Percentiles rank a stretch among this genome's conserved stretches.
phyloP scores from a whole-genome alignment of 2,888 invertebrate genomes.

The Acronicta leporina region DNA sequence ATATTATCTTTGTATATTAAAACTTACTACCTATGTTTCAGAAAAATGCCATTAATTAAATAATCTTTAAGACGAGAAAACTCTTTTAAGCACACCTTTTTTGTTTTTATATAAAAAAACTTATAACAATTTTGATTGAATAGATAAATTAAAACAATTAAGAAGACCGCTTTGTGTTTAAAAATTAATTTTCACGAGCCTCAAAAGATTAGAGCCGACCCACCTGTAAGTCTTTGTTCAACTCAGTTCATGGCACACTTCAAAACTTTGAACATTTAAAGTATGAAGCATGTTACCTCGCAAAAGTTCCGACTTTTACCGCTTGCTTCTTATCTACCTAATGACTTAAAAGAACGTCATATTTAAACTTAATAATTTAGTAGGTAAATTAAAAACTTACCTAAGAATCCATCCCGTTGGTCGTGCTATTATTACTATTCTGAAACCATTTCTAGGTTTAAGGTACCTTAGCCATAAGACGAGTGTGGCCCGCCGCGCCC shows the following conservation, averaged over 20 bases:
- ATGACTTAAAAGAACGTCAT: constrained; percentile 2
- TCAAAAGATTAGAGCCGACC: constrained; percentile 7
- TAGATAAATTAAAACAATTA: neutral
- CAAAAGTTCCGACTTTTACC: constrained; percentile 3
- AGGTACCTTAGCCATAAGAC: too few relatives aligned
- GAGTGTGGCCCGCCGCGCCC: too few relatives aligned
- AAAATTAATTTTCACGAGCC: constrained; percentile 20
- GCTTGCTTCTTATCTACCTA: neutral
- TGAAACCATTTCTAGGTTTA: too few relatives aligned
- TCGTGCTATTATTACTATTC: too few relatives aligned
- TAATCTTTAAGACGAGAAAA: neutral
- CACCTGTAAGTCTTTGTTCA: neutral
- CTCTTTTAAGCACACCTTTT: neutral
- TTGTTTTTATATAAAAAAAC: neutral
- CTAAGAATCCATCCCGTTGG: too few relatives aligned
- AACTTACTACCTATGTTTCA: too few relatives aligned
- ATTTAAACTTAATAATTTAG: constrained; percentile 6
- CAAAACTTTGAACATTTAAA: constrained; percentile 12
- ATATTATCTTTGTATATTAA: too few relatives aligned
- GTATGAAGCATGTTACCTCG: constrained; percentile 7
- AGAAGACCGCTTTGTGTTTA: constrained; percentile 1
- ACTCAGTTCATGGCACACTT: constrained; percentile 7
- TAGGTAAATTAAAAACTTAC: too few relatives aligned
- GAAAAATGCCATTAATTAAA: neutral
- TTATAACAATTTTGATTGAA: neutral